Evolutionary conservation across 2,797 vertebrate species (phyloP).

Genomic region (Denticeps clupeoides): DNA sequence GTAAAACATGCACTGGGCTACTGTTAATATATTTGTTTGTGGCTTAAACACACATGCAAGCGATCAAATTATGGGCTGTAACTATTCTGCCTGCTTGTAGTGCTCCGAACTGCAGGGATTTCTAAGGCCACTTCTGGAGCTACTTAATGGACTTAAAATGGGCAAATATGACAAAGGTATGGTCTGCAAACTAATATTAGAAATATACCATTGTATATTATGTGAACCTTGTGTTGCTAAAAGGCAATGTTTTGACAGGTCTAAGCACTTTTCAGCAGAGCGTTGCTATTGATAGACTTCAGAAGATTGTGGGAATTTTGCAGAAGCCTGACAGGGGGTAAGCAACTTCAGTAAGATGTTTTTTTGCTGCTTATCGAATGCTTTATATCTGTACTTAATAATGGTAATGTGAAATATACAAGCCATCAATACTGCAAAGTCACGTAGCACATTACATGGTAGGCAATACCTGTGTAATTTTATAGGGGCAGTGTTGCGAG

Average conservation of each 20-base stretch:
- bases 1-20: not conserved
- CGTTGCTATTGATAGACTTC: constrained; percentile 78
- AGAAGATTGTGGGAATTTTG: constrained; percentile 75
- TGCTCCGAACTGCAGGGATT: constrained; percentile 73
- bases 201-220: too few species aligned
- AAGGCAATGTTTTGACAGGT: constrained; percentile 58
- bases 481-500: too few species aligned
- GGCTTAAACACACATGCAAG: too few species aligned
- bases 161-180: constrained; percentile 77
- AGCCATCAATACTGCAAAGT: too few species aligned
- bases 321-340: constrained; percentile 87
- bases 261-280: constrained; percentile 81
- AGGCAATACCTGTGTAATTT: too few species aligned
- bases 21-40: not conserved
- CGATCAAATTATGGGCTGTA: not conserved
- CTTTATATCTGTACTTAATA: too few species aligned
- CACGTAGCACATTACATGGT: too few species aligned
- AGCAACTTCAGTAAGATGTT: constrained; percentile 17
- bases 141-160: constrained; percentile 69
- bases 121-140: constrained; percentile 61
- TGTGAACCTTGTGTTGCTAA: not conserved
- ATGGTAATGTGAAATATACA: too few species aligned
- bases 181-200: too few species aligned
- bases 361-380: not conserved
- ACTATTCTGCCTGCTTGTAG: constrained; percentile 39